Conservation (phyloP, 2,797 vertebrate species). For the Todus mexicanus region DNA sequence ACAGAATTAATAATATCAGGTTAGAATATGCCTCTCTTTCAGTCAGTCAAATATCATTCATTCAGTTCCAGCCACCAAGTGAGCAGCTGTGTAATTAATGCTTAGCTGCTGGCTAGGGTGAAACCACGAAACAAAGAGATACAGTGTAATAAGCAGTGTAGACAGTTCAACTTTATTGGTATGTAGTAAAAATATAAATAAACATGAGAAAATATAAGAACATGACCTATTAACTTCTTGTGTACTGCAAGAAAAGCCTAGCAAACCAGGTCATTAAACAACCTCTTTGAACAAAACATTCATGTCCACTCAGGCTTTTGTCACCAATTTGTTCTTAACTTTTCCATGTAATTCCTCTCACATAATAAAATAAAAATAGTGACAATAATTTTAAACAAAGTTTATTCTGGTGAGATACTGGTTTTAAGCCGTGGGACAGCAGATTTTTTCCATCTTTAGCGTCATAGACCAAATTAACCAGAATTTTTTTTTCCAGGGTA, state of each 20-base stretch:
- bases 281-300: background rate
- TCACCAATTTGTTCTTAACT: background rate
- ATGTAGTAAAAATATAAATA: background rate
- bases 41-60: background rate
- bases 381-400: background rate
- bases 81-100: background rate
- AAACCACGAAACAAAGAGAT: background rate
- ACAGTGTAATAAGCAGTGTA: background rate
- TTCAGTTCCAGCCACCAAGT: background rate
- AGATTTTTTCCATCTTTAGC: background rate
- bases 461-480: background rate
- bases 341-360: background rate
- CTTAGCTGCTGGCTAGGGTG: background rate
- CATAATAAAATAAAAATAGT: background rate
- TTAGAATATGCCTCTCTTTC: background rate
- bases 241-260: background rate
- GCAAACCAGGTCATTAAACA: background rate
- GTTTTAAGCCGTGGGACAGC: background rate
- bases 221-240: background rate
- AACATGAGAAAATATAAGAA: background rate
- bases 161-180: background rate
- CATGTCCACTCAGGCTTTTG: background rate
- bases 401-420: background rate
- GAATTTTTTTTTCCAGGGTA: background rate
- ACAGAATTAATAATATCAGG: background rate